Conservation (phyloP, 2,888 invertebrate genomes). For the Ditula angustiorana region DNA sequence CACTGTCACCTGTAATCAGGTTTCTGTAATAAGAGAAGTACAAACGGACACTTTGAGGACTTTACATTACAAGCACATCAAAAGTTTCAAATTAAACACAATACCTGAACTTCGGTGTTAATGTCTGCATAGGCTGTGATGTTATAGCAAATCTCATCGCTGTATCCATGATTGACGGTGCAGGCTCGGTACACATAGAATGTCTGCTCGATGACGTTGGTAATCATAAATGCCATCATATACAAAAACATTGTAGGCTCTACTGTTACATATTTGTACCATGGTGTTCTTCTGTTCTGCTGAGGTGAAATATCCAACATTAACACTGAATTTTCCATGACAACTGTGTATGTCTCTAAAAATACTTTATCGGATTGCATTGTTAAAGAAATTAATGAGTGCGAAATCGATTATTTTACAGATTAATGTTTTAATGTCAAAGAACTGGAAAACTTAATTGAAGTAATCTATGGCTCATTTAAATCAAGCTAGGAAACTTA, state of each 20-base stretch:
- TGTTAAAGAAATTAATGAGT: background rate
- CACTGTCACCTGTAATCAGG: constrained; percentile 86
- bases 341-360: background rate
- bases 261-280: constrained; percentile 87
- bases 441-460: background rate
- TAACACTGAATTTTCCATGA: background rate
- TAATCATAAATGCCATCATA: constrained; percentile 94
- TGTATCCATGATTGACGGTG: constrained; percentile 89
- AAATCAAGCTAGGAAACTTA: background rate
- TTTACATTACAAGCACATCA: background rate
- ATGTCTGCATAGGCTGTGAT: constrained; percentile 83
- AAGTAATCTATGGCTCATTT: no score
- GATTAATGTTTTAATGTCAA: background rate
- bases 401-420: background rate
- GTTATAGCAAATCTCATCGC: constrained; percentile 88
- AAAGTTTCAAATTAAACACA: background rate
- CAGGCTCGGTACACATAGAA: constrained; percentile 93
- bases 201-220: constrained; percentile 91
- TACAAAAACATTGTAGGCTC: constrained; percentile 95
- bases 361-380: background rate
- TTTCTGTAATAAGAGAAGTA: constrained; percentile 2
- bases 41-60: background rate
- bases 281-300: constrained; percentile 48
- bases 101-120: constrained; percentile 89
- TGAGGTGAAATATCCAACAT: constrained; percentile 4